Percentiles rank a stretch among this genome's conserved stretches.
These are phyloP conservation scores for Peucedramus taeniatus DNA, from an alignment of 2,113 vertebrate species.

Conservation along the genomic window DNA sequence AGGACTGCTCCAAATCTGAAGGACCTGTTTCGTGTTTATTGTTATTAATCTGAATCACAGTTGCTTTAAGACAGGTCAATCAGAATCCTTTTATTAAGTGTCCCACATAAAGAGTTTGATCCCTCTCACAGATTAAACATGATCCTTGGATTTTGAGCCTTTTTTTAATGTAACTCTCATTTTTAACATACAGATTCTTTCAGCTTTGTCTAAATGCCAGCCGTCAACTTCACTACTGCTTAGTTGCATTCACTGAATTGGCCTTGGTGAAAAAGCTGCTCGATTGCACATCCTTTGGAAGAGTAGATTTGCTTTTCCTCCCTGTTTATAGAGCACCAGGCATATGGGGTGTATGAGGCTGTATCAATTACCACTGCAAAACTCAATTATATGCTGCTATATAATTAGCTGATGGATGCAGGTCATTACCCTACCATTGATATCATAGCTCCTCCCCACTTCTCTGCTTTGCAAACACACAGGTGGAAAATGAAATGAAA, in stretches of 20 bases:
- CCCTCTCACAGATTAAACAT: not conserved
- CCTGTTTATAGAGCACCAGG: not conserved
- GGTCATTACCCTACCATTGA: not conserved
- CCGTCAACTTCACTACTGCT: not conserved
- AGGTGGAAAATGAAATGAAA: not conserved
- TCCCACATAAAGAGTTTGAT: not conserved
- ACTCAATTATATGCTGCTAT: not conserved
- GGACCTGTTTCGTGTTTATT: not conserved
- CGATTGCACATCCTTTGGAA: not conserved
- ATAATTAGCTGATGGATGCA: not conserved
- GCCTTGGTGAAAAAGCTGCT: not conserved
- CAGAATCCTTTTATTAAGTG: not conserved
- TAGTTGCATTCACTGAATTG: not conserved
- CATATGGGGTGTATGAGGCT: not conserved
- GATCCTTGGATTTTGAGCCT: not conserved
- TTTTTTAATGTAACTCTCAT: not conserved
- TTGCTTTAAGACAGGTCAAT: not conserved
- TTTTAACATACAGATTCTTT: not conserved
- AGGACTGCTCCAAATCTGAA: conserved; percentile 15
- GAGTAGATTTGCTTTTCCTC: not conserved
- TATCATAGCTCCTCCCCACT: not conserved
- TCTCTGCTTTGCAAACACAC: not conserved
- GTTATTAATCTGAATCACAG: not conserved
- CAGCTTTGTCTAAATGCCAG: not conserved
- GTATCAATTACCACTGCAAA: not conserved